These are phyloP conservation scores for Ptiloglossa arizonensis DNA, from an alignment of 1,140 invertebrate genomes.

Conservation along the genomic window DNA sequence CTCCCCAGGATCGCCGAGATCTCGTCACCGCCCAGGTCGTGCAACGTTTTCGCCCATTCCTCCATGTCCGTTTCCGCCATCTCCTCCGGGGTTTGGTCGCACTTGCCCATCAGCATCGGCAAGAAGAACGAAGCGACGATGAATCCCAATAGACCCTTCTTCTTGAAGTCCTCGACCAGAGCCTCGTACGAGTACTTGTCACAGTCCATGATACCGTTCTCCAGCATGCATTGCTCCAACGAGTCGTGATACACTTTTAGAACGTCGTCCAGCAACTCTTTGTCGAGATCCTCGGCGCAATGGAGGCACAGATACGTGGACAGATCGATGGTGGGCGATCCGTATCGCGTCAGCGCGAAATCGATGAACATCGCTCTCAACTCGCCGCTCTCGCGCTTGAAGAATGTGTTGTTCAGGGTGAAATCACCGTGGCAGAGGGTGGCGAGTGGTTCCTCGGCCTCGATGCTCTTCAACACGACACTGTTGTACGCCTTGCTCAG, in stretches of 20 bases:
- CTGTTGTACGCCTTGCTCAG: constrained; percentile 39
- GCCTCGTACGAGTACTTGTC: constrained; percentile 66
- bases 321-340: constrained; percentile 76
- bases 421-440: constrained; percentile 79
- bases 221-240: constrained; percentile 51
- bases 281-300: constrained; percentile 55
- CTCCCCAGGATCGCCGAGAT: constrained; percentile 60
- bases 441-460: constrained; percentile 67
- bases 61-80: rapidly evolving
- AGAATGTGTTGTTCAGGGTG: constrained; percentile 76
- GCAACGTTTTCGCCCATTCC: rapidly evolving
- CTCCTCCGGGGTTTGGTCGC: background rate
- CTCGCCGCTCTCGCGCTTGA: constrained; percentile 48
- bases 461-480: constrained; percentile 23
- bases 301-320: constrained; percentile 77
- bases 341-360: constrained; percentile 73
- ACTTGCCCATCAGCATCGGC: constrained; percentile 50
- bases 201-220: constrained; percentile 43
- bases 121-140: constrained; percentile 70
- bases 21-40: constrained; percentile 52
- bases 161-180: constrained; percentile 70
- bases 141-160: constrained; percentile 72
- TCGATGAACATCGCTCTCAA: constrained; percentile 76
- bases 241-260: constrained; percentile 71
- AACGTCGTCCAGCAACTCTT: constrained; percentile 63